These are phyloP conservation scores for Ammodytes marinus DNA, from an alignment of 2,113 vertebrate genomes.

Conservation along the genomic window DNA sequence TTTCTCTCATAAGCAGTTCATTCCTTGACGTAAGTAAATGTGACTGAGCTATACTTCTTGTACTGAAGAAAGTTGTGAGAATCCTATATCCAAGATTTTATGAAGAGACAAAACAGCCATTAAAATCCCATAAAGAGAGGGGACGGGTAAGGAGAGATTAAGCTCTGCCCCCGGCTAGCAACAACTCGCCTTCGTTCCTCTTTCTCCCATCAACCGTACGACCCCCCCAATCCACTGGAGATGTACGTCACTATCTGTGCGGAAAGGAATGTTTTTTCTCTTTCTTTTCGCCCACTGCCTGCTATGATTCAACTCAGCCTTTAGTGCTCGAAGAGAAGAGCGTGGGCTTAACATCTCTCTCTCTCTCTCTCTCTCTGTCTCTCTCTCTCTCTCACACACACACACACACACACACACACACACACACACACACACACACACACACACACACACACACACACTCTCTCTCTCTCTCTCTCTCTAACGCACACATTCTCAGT, in stretches of 20 bases:
- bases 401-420: no score
- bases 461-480: constrained; percentile 41
- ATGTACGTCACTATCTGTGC: constrained; percentile 64
- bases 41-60: constrained; percentile 1
- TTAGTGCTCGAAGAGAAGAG: constrained; percentile 57
- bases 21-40: not conserved
- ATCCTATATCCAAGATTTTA: constrained; percentile 22
- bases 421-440: no score
- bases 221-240: constrained; percentile 32
- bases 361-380: constrained; percentile 46
- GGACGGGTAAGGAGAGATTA: not conserved
- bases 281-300: constrained; percentile 71
- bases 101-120: constrained; percentile 28
- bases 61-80: not conserved
- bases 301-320: constrained; percentile 71
- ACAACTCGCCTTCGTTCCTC: constrained; percentile 11
- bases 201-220: constrained; percentile 33
- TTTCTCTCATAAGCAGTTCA: not conserved
- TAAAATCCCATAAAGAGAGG: constrained; percentile 13
- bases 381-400: not conserved
- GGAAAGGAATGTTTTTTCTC: constrained; percentile 54
- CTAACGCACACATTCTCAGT: constrained; percentile 25
- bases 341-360: constrained; percentile 67
- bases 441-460: no score
- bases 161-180: constrained; percentile 17